Conservation (phyloP, 2,797 vertebrate species). For the Malacoraja senta region DNA sequence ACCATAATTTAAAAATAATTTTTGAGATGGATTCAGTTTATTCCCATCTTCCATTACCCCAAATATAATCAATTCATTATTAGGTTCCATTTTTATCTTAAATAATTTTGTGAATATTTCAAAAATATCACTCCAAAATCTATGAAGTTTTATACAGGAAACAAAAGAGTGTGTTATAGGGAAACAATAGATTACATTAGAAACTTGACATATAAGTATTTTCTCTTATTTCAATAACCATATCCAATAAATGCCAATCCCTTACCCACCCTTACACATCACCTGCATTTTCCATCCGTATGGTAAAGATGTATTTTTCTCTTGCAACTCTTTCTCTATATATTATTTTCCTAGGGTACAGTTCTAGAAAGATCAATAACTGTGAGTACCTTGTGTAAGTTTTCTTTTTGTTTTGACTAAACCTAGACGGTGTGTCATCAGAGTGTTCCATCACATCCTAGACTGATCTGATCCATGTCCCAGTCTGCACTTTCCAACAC, state of each 20-base stretch:
- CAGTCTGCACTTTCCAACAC: not conserved
- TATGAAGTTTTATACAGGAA: too few species aligned
- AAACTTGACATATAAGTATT: not conserved
- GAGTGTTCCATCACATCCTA: not conserved
- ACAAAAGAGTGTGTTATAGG: too few species aligned
- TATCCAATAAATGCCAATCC: not conserved
- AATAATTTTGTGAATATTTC: too few species aligned
- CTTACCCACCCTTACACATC: not conserved
- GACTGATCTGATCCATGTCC: not conserved
- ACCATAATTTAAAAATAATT: too few species aligned
- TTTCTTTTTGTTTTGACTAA: not conserved
- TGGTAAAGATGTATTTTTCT: not conserved
- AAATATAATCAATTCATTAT: too few species aligned
- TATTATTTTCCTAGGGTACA: not conserved
- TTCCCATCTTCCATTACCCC: too few species aligned
- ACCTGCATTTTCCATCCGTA: not conserved
- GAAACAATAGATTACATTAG: not conserved
- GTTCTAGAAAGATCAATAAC: not conserved
- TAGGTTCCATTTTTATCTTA: too few species aligned
- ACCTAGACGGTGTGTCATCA: not conserved
- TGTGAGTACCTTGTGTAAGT: not conserved
- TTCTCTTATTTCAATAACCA: not conserved
- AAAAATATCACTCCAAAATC: too few species aligned
- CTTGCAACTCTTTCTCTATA: not conserved
- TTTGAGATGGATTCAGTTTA: too few species aligned